phyloP scores from a whole-genome alignment of 2,888 invertebrate genomes.

The Diadromus collaris region DNA sequence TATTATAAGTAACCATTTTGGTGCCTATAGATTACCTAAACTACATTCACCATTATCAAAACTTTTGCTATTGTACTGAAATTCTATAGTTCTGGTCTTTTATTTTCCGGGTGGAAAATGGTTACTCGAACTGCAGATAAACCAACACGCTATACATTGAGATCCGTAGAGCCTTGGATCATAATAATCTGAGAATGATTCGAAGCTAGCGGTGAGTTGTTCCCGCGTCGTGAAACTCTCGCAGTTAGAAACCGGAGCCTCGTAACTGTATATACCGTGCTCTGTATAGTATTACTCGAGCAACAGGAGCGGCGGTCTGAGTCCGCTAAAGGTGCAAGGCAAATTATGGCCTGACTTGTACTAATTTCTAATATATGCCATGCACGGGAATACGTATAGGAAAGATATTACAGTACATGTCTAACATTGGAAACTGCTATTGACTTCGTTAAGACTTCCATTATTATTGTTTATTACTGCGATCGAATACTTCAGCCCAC shows the following conservation, averaged over 20 bases:
- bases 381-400: slow-evolving; percentile 41
- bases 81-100: slow-evolving; percentile 36
- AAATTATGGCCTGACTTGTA: slow-evolving; percentile 65
- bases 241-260: slow-evolving; percentile 54
- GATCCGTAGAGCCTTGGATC: slow-evolving; percentile 49
- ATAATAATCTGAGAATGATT: slow-evolving; percentile 77
- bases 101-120: slow-evolving; percentile 43
- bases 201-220: slow-evolving; percentile 59
- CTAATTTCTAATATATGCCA: slow-evolving; percentile 75
- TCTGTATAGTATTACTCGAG: slow-evolving; percentile 50
- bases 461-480: neutral
- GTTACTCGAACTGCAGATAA: slow-evolving; percentile 45
- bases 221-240: slow-evolving; percentile 68
- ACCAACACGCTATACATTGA: slow-evolving; percentile 21
- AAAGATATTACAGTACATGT: neutral
- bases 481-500: too few relatives aligned
- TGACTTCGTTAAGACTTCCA: slow-evolving; percentile 6
- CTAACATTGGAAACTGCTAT: neutral
- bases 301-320: slow-evolving; percentile 63
- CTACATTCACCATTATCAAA: neutral
- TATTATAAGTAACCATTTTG: too few relatives aligned
- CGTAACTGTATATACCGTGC: slow-evolving; percentile 31
- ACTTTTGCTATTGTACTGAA: slow-evolving; percentile 4
- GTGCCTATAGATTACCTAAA: too few relatives aligned
- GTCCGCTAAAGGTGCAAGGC: slow-evolving; percentile 56